These are phyloP conservation scores for Silurus glanis DNA, from an alignment of 2,113 vertebrate genomes.

Conservation along the genomic window DNA sequence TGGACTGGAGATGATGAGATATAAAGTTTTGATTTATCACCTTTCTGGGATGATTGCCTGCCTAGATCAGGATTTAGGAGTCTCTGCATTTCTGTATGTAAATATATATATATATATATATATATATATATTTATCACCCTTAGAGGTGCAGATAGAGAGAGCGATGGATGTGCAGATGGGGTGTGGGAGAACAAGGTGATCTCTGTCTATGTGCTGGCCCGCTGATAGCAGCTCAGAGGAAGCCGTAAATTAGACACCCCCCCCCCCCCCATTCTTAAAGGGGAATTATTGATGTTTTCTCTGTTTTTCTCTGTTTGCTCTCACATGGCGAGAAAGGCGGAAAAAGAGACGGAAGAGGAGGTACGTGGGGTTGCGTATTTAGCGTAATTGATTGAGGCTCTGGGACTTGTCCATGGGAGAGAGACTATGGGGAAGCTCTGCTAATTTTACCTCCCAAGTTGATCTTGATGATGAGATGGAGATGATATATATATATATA, in stretches of 20 bases:
- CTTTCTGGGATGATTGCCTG: slow-evolving; percentile 5
- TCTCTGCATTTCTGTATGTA: slow-evolving; percentile 58
- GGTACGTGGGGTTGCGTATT: slow-evolving; percentile 32
- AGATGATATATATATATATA: slow-evolving; percentile 14
- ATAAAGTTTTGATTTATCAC: slow-evolving; percentile 24
- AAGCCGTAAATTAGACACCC: slow-evolving; percentile 78
- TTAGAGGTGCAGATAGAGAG: neutral
- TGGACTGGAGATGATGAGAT: slow-evolving; percentile 22
- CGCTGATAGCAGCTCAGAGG: slow-evolving; percentile 73
- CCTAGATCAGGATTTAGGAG: slow-evolving; percentile 3
- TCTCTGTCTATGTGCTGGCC: slow-evolving; percentile 57
- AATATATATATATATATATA: slow-evolving; percentile 47
- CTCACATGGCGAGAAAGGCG: slow-evolving; percentile 16
- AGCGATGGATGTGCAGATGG: neutral
- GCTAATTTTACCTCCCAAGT: slow-evolving; percentile 37
- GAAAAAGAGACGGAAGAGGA: slow-evolving; percentile 26
- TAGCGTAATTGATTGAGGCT: slow-evolving; percentile 48
- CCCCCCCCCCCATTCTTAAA: slow-evolving; percentile 55
- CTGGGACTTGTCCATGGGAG: slow-evolving; percentile 37
- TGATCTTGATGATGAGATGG: slow-evolving; percentile 34
- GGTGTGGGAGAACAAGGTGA: slow-evolving; percentile 70
- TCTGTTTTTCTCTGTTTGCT: slow-evolving; percentile 11
- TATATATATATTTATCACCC: neutral
- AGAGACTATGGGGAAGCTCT: slow-evolving; percentile 40
- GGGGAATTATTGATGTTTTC: slow-evolving; percentile 62